A percentile compares a stretch with the other conserved stretches of the same genome.
Conservation (phyloP, 2,888 invertebrate species). For the Adineta ricciae region DNA sequence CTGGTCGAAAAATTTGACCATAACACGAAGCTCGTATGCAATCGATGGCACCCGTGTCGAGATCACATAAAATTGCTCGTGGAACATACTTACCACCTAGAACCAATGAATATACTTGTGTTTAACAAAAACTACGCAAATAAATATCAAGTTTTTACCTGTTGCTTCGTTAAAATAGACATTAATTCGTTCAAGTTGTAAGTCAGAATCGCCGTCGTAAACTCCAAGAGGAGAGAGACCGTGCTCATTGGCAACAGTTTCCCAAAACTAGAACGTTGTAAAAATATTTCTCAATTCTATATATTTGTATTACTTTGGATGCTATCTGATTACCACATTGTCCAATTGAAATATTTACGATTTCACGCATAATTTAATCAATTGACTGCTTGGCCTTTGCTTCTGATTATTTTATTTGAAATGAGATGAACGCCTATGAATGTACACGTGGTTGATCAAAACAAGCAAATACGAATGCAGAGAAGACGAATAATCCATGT, state of each 20-base stretch:
- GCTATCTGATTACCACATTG: background rate
- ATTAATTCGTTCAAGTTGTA: background rate
- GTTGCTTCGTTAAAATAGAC: background rate
- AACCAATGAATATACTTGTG: background rate
- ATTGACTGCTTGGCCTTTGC: background rate
- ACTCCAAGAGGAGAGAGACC: background rate
- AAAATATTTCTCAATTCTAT: background rate
- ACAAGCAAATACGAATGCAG: too few species aligned
- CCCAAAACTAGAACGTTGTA: conserved; percentile 2
- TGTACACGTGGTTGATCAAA: background rate
- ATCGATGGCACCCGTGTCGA: background rate
- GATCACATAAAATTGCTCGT: background rate
- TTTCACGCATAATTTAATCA: background rate
- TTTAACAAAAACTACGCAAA: background rate
- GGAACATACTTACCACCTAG: background rate
- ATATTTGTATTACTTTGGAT: background rate
- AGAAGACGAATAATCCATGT: background rate
- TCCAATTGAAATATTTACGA: background rate
- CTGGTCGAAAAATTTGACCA: background rate
- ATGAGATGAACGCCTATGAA: background rate
- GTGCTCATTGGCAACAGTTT: background rate
- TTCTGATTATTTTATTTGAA: background rate
- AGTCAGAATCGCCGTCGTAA: background rate
- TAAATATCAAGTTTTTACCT: background rate
- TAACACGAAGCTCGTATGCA: background rate